A percentile compares a stretch with the other conserved stretches of the same genome.
Evolutionary conservation across 2,888 invertebrate genomes (phyloP).

Genomic region (Drosophila histrio): DNA sequence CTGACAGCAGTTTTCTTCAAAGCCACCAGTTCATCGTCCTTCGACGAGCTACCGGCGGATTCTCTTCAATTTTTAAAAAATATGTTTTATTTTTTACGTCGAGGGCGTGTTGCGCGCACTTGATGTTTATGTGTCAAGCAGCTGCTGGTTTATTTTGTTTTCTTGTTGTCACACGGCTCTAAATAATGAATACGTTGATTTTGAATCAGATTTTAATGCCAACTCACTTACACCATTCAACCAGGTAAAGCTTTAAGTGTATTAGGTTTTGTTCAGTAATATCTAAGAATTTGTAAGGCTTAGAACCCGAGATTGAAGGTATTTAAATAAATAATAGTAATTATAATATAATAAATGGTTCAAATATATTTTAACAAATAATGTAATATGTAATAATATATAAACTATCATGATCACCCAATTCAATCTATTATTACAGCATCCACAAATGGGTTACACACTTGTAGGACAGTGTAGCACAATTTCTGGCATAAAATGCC

Average conservation of each 20-base stretch:
- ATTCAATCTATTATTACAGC: not conserved
- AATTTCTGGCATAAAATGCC: conserved; percentile 50
- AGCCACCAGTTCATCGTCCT: conserved; percentile 13
- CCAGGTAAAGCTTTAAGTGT: conserved; percentile 1
- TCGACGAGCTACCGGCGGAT: conserved; percentile 23
- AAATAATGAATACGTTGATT: conserved; percentile 80
- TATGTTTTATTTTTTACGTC: conserved; percentile 10
- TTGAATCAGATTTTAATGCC: conserved; percentile 68
- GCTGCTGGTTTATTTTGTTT: conserved; percentile 59
- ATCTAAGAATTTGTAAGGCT: not conserved
- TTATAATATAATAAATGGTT: no score
- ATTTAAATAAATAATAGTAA: no score
- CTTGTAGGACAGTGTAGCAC: conserved; percentile 54
- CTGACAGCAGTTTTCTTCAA: conserved; percentile 17
- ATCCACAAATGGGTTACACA: not conserved
- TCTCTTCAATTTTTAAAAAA: not conserved
- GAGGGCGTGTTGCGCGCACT: conserved; percentile 58
- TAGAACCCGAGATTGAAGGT: no score
- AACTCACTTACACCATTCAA: conserved; percentile 47
- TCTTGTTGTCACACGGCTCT: conserved; percentile 47
- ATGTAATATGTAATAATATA: no score
- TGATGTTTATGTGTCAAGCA: conserved; percentile 79
- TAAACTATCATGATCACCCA: not conserved
- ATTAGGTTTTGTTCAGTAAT: not conserved
- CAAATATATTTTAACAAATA: no score